Percentiles rank a stretch among this genome's conserved stretches.
Evolutionary conservation across 2,888 invertebrate species (phyloP).

Genomic region (Hirtodrosophila histrioides): DNA sequence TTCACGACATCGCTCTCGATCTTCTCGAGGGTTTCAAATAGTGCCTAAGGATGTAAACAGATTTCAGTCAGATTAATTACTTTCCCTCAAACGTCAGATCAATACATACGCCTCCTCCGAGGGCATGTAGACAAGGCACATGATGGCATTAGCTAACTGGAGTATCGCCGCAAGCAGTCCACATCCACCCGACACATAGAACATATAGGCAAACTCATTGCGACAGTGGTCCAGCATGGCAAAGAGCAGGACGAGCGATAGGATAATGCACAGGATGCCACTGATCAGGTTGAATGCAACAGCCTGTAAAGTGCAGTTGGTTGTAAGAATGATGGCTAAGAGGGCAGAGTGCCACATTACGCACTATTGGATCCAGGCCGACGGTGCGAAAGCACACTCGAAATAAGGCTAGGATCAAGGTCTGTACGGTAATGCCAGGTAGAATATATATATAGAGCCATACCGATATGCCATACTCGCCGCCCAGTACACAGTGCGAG

Average conservation of each 20-base stretch:
- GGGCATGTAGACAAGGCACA: constrained; percentile 61
- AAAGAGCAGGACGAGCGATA: constrained; percentile 30
- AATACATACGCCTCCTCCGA: constrained; percentile 58
- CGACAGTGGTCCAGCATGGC: constrained; percentile 51
- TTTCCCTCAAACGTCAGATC: too few species aligned
- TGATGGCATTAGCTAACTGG: constrained; percentile 51
- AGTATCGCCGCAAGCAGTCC: constrained; percentile 56
- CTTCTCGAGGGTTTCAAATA: constrained; percentile 38
- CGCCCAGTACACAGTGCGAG: constrained; percentile 51
- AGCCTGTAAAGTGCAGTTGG: constrained; percentile 40
- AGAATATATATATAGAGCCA: constrained; percentile 41
- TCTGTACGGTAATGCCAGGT: constrained; percentile 45
- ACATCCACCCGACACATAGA: constrained; percentile 24
- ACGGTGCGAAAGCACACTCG: constrained; percentile 51
- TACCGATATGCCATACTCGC: constrained; percentile 52
- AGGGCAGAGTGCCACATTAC: constrained; percentile 20
- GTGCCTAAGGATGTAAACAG: constrained; percentile 13
- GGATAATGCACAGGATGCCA: constrained; percentile 39
- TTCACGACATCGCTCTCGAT: too few species aligned
- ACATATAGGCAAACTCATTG: constrained; percentile 41
- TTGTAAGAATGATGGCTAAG: neutral
- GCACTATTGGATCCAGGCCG: constrained; percentile 68
- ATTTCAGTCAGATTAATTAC: neutral
- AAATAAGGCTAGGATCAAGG: constrained; percentile 26
- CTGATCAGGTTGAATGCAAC: constrained; percentile 52